These are phyloP conservation scores for Papilio dardanus DNA, from an alignment of 1,140 invertebrate genomes.

Conservation along the genomic window DNA sequence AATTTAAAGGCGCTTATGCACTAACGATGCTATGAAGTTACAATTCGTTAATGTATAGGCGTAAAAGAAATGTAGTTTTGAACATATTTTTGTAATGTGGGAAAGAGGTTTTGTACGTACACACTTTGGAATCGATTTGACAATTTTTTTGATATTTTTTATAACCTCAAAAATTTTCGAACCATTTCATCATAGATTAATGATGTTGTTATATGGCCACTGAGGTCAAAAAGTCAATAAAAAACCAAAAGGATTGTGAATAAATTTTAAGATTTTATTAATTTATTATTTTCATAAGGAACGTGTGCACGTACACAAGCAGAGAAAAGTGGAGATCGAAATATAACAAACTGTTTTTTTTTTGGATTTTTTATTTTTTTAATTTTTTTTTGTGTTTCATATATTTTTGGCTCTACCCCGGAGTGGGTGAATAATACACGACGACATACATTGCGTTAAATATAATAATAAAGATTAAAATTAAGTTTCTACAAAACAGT, in stretches of 20 bases:
- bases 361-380: constrained; percentile 51
- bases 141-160: neutral
- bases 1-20: constrained; percentile 24
- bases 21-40: constrained; percentile 20
- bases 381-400: constrained; percentile 57
- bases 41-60: constrained; percentile 34
- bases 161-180: neutral
- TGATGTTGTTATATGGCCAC: neutral
- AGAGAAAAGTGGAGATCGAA: constrained; percentile 48
- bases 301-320: constrained; percentile 38
- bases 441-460: constrained; percentile 69
- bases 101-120: neutral
- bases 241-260: neutral
- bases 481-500: constrained; percentile 58
- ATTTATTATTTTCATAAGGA: neutral
- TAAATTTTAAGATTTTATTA: neutral
- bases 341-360: constrained; percentile 64
- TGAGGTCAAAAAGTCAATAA: constrained; percentile 5
- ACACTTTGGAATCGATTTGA: neutral
- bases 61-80: neutral
- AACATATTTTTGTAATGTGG: neutral
- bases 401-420: constrained; percentile 72
- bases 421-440: constrained; percentile 72
- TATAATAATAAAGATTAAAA: constrained; percentile 52
- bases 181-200: constrained; percentile 11